Base-by-base conservation (phyloP, 2,888 invertebrate species). In the Sceliomorpha sp. region DNA sequence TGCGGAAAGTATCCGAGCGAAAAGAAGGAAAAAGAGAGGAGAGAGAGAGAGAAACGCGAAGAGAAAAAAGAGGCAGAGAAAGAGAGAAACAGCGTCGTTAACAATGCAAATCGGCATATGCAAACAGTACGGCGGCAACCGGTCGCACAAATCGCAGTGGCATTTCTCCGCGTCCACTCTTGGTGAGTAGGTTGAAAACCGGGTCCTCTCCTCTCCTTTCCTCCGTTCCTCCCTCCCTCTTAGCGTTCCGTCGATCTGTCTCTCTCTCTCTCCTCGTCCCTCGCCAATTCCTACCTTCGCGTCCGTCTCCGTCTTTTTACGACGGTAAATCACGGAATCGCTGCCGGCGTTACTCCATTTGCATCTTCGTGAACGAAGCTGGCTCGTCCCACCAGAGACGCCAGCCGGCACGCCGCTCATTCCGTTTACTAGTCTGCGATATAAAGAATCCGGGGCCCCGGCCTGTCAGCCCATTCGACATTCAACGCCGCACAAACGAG, bases 341-440 rank as follows among this genome's bases (percentile, higher is more conserved):
- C 81, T 79, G 72, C 81, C 75, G 79, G 80, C 83, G 73, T 82
- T 79, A 81, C 82, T 77, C 81, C 75, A 79, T 81, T 82, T 80
- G 76, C 81, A 78, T 82, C 75, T 72, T 68, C 64, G 70, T 66
- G 66, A 72, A 74, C 69, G 66, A 64, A 66, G 64, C 50, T 47
- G 42, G 31, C 32, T 42, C 45, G 42, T 26, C 39, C 27, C 31
- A 24, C 27, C 56, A 47, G 59, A 55, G 62, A 64, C 51, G 69
- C 62, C 67, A 34, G 48, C 15, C 51, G 14, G 42, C 36, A 31
- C 20, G 20, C 20, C 20, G 9, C 44, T 36, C 36, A 36, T 36
- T 24, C 39, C 39, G 39, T 39, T 29, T 39, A 39, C 39, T 39
- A 24, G 42, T 48, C 39, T 42, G 58, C 45, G 45, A 50, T 64